Conservation (phyloP, 2,797 vertebrate species). For the Pteronotus mesoamericanus region DNA sequence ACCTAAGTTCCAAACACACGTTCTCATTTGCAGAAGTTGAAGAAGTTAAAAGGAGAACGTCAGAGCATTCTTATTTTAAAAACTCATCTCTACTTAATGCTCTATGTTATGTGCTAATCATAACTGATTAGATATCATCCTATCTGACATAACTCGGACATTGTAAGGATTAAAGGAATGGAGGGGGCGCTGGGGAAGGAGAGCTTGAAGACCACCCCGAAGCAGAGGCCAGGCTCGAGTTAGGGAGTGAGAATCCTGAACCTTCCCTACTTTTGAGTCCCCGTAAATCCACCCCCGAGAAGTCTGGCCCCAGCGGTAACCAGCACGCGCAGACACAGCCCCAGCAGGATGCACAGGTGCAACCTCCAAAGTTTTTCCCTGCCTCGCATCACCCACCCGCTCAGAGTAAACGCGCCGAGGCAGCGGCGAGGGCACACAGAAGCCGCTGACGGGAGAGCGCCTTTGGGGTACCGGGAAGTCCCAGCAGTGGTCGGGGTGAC, state of each 20-base stretch:
- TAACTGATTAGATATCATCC: background rate
- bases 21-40: background rate
- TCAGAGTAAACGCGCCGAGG: background rate
- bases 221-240: background rate
- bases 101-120: background rate
- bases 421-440: background rate
- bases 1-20: background rate
- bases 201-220: no score
- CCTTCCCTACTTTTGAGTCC: background rate
- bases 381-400: background rate
- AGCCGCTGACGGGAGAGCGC: background rate
- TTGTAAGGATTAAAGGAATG: background rate
- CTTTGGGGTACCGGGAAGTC: no score
- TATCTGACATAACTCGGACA: background rate
- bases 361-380: fast-evolving
- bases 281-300: fast-evolving
- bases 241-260: background rate
- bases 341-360: background rate
- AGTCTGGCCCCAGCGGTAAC: fast-evolving
- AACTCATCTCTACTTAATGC: background rate
- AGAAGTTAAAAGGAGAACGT: background rate
- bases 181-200: background rate
- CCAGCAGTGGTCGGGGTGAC: background rate
- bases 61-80: background rate
- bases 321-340: fast-evolving